phyloP scores from a whole-genome alignment of 2,888 invertebrate species.

The Cecidostiba fungosa region DNA sequence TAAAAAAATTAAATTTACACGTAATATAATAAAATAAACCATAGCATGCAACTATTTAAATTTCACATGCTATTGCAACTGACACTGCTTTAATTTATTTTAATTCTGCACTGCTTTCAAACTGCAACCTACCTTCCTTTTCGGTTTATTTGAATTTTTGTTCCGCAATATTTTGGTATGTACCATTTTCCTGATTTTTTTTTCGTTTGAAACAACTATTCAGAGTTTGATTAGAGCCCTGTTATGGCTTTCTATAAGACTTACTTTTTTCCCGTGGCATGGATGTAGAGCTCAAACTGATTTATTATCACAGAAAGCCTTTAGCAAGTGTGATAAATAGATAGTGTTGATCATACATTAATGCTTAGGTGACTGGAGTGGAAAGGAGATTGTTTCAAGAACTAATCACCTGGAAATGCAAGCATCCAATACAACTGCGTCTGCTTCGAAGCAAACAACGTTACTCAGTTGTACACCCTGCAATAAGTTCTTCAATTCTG shows the following conservation, averaged over 20 bases:
- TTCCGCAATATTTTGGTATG: conserved; percentile 43
- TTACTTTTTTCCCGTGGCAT: conserved; percentile 76
- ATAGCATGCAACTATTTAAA: conserved; percentile 39
- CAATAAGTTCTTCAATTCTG: conserved; percentile 78
- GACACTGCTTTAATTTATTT: conserved; percentile 33
- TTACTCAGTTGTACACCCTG: conserved; percentile 74
- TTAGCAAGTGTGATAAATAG: conserved; percentile 80
- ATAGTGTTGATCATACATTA: conserved; percentile 81
- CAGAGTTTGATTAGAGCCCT: neutral
- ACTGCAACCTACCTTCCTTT: conserved; percentile 22
- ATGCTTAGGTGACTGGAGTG: conserved; percentile 78
- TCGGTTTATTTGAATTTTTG: neutral
- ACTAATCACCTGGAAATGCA: conserved; percentile 26
- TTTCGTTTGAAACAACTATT: neutral
- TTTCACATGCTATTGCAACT: conserved; percentile 43
- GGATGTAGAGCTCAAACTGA: conserved; percentile 80
- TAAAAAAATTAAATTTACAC: conserved; percentile 27
- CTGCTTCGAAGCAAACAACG: conserved; percentile 64
- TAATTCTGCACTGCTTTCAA: neutral
- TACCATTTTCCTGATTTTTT: conserved; percentile 39
- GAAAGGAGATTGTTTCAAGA: conserved; percentile 56
- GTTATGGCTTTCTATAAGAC: conserved; percentile 66
- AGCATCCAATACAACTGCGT: conserved; percentile 47
- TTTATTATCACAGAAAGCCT: conserved; percentile 78
- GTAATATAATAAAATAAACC: conserved; percentile 49